Evolutionary conservation across 2,113 vertebrate species (phyloP).

Genomic region (Melanostigma gelatinosum): DNA sequence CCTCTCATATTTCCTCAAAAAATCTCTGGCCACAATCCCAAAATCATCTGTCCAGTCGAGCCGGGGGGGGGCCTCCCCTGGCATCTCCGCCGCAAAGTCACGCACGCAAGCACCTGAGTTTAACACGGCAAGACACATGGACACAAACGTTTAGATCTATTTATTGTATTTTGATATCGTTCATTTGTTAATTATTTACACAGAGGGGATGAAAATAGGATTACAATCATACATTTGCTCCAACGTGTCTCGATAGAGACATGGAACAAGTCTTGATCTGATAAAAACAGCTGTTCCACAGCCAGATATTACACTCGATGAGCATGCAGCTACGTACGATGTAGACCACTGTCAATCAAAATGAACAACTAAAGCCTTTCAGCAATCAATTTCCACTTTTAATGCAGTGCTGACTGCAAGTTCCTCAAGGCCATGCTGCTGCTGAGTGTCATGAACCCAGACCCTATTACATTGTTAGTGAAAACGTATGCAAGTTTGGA

Average conservation of each 20-base stretch:
- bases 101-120: conserved; percentile 41
- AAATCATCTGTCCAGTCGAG: conserved; percentile 63
- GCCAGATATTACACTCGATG: not conserved
- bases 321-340: not conserved
- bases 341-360: not conserved
- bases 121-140: conserved; percentile 32
- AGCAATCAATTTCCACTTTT: conserved; percentile 12
- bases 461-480: not conserved
- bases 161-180: not conserved
- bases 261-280: not conserved
- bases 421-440: not conserved
- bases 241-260: not conserved
- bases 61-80: conserved; percentile 22
- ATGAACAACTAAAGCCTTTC: not conserved
- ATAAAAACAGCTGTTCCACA: not conserved
- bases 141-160: conserved; percentile 20
- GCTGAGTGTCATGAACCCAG: not conserved
- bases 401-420: not conserved
- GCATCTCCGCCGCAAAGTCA: conserved; percentile 41
- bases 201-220: not conserved
- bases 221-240: not conserved
- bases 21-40: conserved; percentile 63
- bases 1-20: conserved; percentile 66
- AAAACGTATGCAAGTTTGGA: not conserved
- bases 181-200: not conserved